Base-by-base conservation (phyloP, 2,797 vertebrate species). In the Pampus argenteus region DNA sequence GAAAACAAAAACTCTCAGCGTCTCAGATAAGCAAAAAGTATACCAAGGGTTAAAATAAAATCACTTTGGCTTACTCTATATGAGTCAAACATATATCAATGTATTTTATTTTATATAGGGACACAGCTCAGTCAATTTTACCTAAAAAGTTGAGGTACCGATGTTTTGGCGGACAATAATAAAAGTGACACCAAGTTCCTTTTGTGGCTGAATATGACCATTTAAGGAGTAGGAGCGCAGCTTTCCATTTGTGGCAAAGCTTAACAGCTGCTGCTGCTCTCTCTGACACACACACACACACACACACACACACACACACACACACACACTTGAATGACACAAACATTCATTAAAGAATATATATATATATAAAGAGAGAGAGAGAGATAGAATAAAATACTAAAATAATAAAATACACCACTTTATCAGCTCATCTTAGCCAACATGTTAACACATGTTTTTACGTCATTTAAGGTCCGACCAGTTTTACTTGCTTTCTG, bases 171-270 rank as follows among this genome's bases (percentile, higher is more conserved):
- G 88, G 88, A 94, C 82, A 78, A 90, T 91, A 93, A 93, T 91
- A 91, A 54, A 78, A 14, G 93, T 50, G 50, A 88, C 90, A 93
- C 90, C 59, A 15, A 83, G 56, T 91, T 93, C 94, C 93, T 69
- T 5, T 61, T 59, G 66, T 55, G 42, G 49, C 81, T 59, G 72
- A 65, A 50, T 59, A 81, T 91, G 84, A 74, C 94, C 92, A 89
- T 60, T 92, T 81, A 91, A 89, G 93, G 94, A 72, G 69, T 29
- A 48, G n/a, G 66, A 93, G 74, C 64, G 87, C 48, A 34, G 45
- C 81, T 66, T 88, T 88, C 91, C 89, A 69, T 79, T 85, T 84
- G 74, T 75, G 74, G 71, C 79, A 26, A 57, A 8, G 63, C 65
- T 38, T 48, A 68, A 87, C 90, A 87, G 86, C 76, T 89, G 91